Conservation (phyloP, 2,888 invertebrate genomes). For the Tipula unca region DNA sequence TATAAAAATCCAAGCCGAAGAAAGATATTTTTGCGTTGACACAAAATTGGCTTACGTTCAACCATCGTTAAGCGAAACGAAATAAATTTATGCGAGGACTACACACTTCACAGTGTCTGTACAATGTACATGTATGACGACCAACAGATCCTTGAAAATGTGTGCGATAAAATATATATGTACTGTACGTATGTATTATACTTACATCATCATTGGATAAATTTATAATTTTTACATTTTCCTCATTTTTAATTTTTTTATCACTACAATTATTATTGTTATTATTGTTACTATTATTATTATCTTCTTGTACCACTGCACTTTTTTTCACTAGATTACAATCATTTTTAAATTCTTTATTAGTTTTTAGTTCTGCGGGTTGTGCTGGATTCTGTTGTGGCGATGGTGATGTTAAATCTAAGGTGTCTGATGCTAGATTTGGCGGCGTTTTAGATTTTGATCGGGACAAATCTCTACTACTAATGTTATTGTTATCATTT, state of each 20-base stretch:
- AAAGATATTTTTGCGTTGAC: neutral
- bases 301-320: neutral
- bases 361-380: neutral
- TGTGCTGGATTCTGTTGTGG: neutral
- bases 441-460: neutral
- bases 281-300: neutral
- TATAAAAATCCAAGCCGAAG: neutral
- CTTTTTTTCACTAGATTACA: neutral
- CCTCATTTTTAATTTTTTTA: neutral
- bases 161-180: neutral
- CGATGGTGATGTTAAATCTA: neutral
- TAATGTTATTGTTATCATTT: neutral
- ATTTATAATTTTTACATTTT: neutral
- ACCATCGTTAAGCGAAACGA: neutral
- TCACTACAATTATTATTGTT: neutral
- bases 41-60: neutral
- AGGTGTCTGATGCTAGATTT: neutral
- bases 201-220: slow-evolving; percentile 4
- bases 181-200: too few species aligned
- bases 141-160: neutral
- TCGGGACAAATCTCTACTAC: neutral
- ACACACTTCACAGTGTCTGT: neutral
- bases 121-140: too few species aligned
- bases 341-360: neutral
- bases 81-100: neutral